Percentiles rank a stretch among this genome's conserved stretches.
phyloP scores from a whole-genome alignment of 2,888 invertebrate species.

The Philereme vetulata region DNA sequence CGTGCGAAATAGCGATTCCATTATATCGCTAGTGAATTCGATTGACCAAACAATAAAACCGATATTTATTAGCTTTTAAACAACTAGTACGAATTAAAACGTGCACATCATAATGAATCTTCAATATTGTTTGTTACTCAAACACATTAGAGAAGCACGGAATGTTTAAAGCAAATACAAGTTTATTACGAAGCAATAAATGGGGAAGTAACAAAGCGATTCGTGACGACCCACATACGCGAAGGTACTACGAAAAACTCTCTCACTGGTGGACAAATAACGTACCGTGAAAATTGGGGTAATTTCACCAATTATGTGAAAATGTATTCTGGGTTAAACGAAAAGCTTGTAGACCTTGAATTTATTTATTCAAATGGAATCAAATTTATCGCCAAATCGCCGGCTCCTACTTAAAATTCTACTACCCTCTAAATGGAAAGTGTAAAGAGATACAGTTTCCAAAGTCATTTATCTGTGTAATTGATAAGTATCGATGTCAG shows the following conservation, averaged over 20 bases:
- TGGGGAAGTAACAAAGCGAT: slow-evolving; percentile 62
- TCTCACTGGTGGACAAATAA: slow-evolving; percentile 58
- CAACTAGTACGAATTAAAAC: slow-evolving; percentile 29
- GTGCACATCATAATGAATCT: slow-evolving; percentile 22
- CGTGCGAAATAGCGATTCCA: slow-evolving; percentile 65
- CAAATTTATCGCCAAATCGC: slow-evolving; percentile 29
- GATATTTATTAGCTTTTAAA: slow-evolving; percentile 33
- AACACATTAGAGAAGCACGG: slow-evolving; percentile 27
- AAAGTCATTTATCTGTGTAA: slow-evolving; percentile 67
- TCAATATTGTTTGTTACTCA: slow-evolving; percentile 18
- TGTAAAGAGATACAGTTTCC: slow-evolving; percentile 55
- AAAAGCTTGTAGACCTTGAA: slow-evolving; percentile 1
- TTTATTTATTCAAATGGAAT: slow-evolving; percentile 33
- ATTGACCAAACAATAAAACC: slow-evolving; percentile 48
- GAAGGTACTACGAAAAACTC: slow-evolving; percentile 60
- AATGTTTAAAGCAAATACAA: slow-evolving; percentile 37
- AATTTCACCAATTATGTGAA: slow-evolving; percentile 49
- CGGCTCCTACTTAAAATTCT: slow-evolving; percentile 33
- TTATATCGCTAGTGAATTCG: slow-evolving; percentile 45
- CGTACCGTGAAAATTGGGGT: slow-evolving; percentile 55
- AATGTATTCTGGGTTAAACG: slow-evolving; percentile 27
- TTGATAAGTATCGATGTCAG: slow-evolving; percentile 65
- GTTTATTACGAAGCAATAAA: slow-evolving; percentile 47
- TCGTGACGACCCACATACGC: slow-evolving; percentile 69
- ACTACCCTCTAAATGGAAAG: slow-evolving; percentile 49